Conservation (phyloP, 2,888 invertebrate species). For the Lithosia quadra region DNA sequence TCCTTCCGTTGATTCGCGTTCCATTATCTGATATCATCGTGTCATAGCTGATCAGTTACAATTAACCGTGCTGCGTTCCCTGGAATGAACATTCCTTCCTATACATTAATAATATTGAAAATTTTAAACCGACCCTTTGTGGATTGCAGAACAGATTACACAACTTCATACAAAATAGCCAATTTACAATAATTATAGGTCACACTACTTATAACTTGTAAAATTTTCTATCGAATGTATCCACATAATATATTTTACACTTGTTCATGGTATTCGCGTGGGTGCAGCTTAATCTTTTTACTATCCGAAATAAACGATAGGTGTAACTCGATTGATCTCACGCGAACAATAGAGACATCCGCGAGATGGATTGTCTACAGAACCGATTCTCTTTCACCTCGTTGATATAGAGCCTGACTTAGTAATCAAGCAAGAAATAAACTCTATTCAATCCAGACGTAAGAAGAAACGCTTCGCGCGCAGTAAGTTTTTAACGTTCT, state of each 20-base stretch:
- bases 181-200: no score
- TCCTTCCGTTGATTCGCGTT: no score
- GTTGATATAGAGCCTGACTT: conserved; percentile 55
- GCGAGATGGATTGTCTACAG: conserved; percentile 73
- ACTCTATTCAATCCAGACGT: conserved; percentile 51
- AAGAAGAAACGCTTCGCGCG: conserved; percentile 42
- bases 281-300: conserved; percentile 58
- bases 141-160: no score
- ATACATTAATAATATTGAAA: no score
- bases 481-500: conserved; percentile 46
- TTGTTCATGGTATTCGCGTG: conserved; percentile 14
- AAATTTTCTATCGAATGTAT: no score
- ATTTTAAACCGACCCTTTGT: no score
- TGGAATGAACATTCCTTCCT: no score
- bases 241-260: conserved; percentile 2
- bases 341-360: conserved; percentile 78
- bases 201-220: no score
- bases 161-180: no score
- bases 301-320: conserved; percentile 60
- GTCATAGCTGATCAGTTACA: no score
- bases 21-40: no score
- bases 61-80: no score
- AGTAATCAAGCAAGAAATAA: conserved; percentile 66
- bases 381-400: conserved; percentile 78
- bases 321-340: conserved; percentile 71